Evolutionary conservation across 2,888 invertebrate genomes (phyloP).

Genomic region (Rhodophaea formosa): DNA sequence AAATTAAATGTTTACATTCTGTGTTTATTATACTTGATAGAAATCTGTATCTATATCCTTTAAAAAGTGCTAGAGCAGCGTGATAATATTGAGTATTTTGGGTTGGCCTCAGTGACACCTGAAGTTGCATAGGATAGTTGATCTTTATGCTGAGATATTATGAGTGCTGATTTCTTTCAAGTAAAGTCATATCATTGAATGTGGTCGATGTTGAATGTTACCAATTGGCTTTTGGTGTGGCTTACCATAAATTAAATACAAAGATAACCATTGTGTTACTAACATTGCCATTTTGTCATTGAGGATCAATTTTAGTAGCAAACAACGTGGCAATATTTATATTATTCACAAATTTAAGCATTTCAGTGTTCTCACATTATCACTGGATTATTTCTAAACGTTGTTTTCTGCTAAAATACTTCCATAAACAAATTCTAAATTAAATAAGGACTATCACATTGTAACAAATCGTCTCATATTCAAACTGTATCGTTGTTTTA

Average conservation of each 20-base stretch:
- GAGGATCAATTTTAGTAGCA: neutral
- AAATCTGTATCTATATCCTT: neutral
- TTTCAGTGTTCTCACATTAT: too few species aligned
- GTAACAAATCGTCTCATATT: neutral
- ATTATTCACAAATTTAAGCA: neutral
- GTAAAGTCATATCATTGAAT: conserved; percentile 23
- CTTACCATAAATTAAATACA: neutral
- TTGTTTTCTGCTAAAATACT: neutral
- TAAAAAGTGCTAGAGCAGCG: too few species aligned
- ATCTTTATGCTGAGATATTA: too few species aligned
- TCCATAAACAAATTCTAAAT: neutral
- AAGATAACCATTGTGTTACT: neutral
- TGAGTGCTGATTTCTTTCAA: neutral
- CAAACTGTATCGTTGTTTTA: neutral
- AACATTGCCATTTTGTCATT: neutral
- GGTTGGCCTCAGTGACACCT: too few species aligned
- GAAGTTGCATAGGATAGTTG: too few species aligned
- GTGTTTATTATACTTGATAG: neutral
- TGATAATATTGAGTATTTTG: too few species aligned
- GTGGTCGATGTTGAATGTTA: conserved; percentile 8
- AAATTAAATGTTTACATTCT: neutral
- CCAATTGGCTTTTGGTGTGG: conserved; percentile 8
- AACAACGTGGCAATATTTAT: neutral
- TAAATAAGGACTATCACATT: neutral
- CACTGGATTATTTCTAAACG: too few species aligned